phyloP scores from a whole-genome alignment of 2,888 invertebrate genomes.

The Cecidostiba fungosa region DNA sequence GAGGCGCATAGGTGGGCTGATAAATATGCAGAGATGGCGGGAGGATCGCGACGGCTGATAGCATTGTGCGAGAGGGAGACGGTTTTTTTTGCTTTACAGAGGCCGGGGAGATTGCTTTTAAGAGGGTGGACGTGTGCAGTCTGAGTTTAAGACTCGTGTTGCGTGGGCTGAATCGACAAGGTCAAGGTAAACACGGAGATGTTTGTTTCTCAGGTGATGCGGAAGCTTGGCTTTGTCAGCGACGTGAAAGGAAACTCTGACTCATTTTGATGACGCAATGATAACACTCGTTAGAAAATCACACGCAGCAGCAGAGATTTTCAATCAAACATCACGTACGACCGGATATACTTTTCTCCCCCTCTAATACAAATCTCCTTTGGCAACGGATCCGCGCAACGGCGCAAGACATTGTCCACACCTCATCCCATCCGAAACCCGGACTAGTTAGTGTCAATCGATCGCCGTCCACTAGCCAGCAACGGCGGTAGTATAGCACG shows the following conservation, averaged over 20 bases:
- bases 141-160: neutral
- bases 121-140: neutral
- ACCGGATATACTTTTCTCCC: too few relatives aligned
- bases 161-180: neutral
- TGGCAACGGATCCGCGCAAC: neutral
- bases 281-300: too few relatives aligned
- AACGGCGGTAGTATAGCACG: neutral
- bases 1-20: constrained; percentile 17
- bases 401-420: neutral
- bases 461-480: constrained; percentile 12
- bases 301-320: too few relatives aligned
- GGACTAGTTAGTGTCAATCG: constrained; percentile 44
- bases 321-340: too few relatives aligned
- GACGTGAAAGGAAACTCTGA: neutral
- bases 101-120: neutral
- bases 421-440: neutral
- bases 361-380: neutral
- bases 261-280: neutral
- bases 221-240: neutral
- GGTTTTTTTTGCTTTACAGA: neutral
- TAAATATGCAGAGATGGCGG: constrained; percentile 45
- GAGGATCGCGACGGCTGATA: constrained; percentile 45
- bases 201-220: neutral
- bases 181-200: neutral
- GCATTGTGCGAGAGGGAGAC: neutral